A percentile compares a stretch with the other conserved stretches of the same genome.
Evolutionary conservation across 2,797 vertebrate species (phyloP).

Genomic region (Enteromius unitaeniatus): DNA sequence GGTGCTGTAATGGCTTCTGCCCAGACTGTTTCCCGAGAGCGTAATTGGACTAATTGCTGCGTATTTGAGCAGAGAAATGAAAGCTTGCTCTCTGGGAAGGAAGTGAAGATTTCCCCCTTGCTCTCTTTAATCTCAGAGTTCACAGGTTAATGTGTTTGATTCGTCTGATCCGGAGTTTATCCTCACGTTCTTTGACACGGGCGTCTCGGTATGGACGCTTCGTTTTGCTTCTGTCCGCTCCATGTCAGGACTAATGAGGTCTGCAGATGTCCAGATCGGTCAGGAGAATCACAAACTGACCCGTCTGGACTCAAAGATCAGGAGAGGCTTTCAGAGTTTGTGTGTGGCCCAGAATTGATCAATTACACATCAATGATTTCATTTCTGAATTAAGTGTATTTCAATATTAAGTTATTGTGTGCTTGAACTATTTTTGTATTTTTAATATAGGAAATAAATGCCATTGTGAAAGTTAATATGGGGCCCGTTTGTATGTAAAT

Average conservation of each 20-base stretch:
- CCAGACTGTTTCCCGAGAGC: slow-evolving; percentile 14
- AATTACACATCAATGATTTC: not conserved
- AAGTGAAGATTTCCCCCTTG: slow-evolving; percentile 37
- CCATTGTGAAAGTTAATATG: not conserved
- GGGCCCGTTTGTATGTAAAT: too few species aligned
- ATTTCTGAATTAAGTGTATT: not conserved
- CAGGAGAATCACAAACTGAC: not conserved
- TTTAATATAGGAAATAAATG: not conserved
- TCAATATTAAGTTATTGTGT: not conserved
- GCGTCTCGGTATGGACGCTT: not conserved
- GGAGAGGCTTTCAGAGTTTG: not conserved
- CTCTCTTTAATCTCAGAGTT: slow-evolving; percentile 43
- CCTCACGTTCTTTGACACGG: slow-evolving; percentile 4
- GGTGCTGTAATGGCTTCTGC: slow-evolving; percentile 8
- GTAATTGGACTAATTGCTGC: slow-evolving; percentile 60
- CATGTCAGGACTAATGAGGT: not conserved
- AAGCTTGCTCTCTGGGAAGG: slow-evolving; percentile 29
- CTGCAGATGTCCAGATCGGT: not conserved
- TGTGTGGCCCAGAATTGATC: not conserved
- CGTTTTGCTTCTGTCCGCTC: not conserved
- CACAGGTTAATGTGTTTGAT: slow-evolving; percentile 3
- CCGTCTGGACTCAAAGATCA: slow-evolving; percentile 9
- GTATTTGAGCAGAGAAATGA: slow-evolving; percentile 53
- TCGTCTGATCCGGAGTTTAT: slow-evolving; percentile 16
- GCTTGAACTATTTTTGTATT: not conserved